Conservation (phyloP, 2,797 vertebrate genomes). For the Bufotes viridis region DNA sequence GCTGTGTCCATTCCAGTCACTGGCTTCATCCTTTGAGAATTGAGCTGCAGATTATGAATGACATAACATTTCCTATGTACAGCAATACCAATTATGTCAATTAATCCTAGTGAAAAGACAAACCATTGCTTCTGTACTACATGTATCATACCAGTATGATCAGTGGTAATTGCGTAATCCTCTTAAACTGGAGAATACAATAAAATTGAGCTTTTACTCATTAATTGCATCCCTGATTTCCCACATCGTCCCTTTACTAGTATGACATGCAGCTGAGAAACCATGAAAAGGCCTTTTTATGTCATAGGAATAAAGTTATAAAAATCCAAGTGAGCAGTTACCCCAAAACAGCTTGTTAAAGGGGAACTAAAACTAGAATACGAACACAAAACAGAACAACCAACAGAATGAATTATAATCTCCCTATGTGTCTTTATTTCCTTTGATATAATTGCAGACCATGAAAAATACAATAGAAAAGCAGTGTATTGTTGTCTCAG, state of each 20-base stretch:
- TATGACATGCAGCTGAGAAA: background rate
- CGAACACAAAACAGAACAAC: no score
- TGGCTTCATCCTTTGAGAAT: background rate
- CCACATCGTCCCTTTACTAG: background rate
- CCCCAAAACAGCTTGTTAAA: no score
- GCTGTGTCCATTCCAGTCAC: background rate
- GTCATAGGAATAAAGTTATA: no score
- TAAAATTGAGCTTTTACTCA: background rate
- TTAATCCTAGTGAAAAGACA: background rate
- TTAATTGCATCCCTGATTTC: constrained; percentile 12
- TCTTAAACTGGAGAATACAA: background rate
- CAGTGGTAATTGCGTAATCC: background rate
- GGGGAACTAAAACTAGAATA: no score
- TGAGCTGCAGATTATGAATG: background rate
- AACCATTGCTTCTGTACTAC: background rate
- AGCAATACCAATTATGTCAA: background rate
- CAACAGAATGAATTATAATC: no score
- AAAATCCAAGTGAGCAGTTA: no score
- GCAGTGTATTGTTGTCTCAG: no score
- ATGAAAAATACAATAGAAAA: no score
- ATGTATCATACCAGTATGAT: background rate
- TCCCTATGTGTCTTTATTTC: no score
- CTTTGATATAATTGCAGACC: no score
- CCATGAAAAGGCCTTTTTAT: background rate
- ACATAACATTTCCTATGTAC: background rate